Evolutionary conservation across 2,888 invertebrate species (phyloP).

Genomic region (Carterocephalus palaemon): DNA sequence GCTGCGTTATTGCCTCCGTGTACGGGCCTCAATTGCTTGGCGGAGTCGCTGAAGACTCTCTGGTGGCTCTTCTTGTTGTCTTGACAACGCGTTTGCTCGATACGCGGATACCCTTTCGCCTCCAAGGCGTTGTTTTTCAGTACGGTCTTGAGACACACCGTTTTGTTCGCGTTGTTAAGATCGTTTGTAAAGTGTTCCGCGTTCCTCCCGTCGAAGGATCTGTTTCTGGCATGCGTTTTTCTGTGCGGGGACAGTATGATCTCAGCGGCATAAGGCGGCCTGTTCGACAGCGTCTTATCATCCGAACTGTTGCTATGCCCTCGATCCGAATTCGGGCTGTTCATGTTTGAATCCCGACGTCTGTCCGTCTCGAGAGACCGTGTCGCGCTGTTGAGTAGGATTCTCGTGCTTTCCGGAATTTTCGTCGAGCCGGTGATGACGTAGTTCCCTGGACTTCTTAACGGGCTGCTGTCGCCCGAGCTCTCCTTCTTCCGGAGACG

Average conservation of each 20-base stretch:
- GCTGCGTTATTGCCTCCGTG: constrained; percentile 40
- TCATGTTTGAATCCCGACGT: constrained; percentile 62
- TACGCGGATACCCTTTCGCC: constrained; percentile 48
- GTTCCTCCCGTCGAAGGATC: constrained; percentile 71
- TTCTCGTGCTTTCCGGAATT: constrained; percentile 54
- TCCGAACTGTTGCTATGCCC: constrained; percentile 69
- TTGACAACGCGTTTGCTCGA: constrained; percentile 68
- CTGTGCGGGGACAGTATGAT: constrained; percentile 64
- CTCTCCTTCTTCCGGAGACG: constrained; percentile 61
- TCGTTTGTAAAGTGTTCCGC: constrained; percentile 62
- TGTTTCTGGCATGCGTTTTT: constrained; percentile 75
- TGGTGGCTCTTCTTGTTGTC: constrained; percentile 54
- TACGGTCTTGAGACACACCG: constrained; percentile 63
- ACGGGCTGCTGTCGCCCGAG: constrained; percentile 63
- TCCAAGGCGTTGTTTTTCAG: constrained; percentile 69
- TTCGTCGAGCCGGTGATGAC: constrained; percentile 69
- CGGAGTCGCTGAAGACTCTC: constrained; percentile 50
- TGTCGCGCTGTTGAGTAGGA: constrained; percentile 59
- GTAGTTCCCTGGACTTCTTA: constrained; percentile 69
- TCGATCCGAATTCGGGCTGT: constrained; percentile 62
- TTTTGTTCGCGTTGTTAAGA: constrained; percentile 52
- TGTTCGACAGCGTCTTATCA: constrained; percentile 67
- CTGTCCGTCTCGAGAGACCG: constrained; percentile 64
- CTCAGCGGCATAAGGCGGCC: constrained; percentile 60
- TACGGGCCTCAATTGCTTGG: constrained; percentile 42